Conservation (phyloP, 1,140 invertebrate genomes). For the Pogonus chalceus region DNA sequence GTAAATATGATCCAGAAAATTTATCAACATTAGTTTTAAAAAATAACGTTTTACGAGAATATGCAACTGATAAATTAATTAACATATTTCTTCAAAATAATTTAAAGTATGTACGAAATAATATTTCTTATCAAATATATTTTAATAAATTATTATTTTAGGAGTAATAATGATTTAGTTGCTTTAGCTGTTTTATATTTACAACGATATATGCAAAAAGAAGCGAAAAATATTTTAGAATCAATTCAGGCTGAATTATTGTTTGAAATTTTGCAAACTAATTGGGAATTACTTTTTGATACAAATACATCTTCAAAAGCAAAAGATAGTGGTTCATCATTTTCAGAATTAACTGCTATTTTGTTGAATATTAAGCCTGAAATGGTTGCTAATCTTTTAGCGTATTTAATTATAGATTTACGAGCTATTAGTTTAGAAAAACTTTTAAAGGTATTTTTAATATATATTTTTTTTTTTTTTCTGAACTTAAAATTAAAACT, state of each 20-base stretch:
- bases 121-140: neutral
- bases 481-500: neutral
- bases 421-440: conserved; percentile 39
- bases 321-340: conserved; percentile 34
- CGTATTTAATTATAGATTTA: conserved; percentile 35
- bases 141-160: neutral
- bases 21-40: conserved; percentile 43
- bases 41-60: conserved; percentile 44
- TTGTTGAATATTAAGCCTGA: conserved; percentile 40
- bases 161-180: conserved; percentile 22
- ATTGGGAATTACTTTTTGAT: conserved; percentile 45
- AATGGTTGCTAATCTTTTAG: conserved; percentile 38
- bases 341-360: conserved; percentile 44
- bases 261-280: conserved; percentile 31
- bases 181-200: conserved; percentile 42
- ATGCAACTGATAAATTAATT: conserved; percentile 46
- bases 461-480: neutral
- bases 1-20: conserved; percentile 35
- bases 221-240: conserved; percentile 37
- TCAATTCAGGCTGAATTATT: conserved; percentile 34
- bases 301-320: conserved; percentile 29
- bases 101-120: conserved; percentile 16
- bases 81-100: conserved; percentile 32
- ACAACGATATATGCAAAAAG: conserved; percentile 40
- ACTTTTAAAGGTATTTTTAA: conserved; percentile 37